Conservation (phyloP, 2,888 invertebrate species). For the Tricholauxania praeusta region DNA sequence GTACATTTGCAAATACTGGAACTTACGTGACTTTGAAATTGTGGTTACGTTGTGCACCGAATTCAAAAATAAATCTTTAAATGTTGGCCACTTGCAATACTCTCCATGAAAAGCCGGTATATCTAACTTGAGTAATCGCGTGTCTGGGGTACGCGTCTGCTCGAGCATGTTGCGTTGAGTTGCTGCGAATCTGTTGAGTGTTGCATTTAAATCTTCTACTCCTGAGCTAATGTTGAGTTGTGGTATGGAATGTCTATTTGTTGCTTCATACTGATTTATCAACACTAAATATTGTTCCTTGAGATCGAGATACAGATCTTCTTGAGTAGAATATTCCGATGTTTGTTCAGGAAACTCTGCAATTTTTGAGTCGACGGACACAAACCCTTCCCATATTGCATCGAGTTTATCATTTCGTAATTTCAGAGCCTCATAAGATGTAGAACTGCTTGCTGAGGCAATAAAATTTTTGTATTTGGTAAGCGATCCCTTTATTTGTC, state of each 20-base stretch:
- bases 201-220: conserved; percentile 11
- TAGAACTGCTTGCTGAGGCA: background rate
- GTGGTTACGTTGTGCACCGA: background rate
- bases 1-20: background rate
- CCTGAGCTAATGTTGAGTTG: conserved; percentile 19
- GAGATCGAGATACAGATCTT: conserved; percentile 17
- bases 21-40: background rate
- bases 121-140: conserved; percentile 4
- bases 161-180: conserved; percentile 6
- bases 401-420: conserved; percentile 1
- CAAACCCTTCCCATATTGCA: conserved; percentile 18
- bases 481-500: conserved; percentile 7
- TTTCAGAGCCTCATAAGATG: conserved; percentile 7
- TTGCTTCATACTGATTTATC: too few species aligned
- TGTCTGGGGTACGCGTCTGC: background rate
- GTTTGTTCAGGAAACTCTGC: conserved; percentile 9
- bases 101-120: background rate
- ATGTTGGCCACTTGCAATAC: background rate
- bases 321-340: conserved; percentile 19
- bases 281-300: background rate
- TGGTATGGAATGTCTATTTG: background rate
- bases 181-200: conserved; percentile 18
- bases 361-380: background rate
- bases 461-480: conserved; percentile 18
- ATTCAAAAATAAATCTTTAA: conserved; percentile 13